Conservation (phyloP, 2,888 invertebrate species). For the Eueremaeus valkanovi region DNA sequence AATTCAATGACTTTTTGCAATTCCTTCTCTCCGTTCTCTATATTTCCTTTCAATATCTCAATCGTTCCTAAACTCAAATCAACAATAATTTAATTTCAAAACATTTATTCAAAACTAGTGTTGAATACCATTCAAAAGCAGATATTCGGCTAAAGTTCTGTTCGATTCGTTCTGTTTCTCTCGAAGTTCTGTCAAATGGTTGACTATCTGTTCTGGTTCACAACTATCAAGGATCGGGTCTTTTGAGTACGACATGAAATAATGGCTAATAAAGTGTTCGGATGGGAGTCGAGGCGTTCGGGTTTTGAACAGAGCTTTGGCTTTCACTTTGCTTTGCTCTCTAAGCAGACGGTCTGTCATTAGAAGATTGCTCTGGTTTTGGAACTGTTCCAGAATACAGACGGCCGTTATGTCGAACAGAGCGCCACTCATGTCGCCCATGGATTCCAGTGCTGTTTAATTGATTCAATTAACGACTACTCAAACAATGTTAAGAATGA, state of each 20-base stretch:
- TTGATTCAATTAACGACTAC: background rate
- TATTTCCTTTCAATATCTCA: constrained; percentile 40
- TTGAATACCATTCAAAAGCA: constrained; percentile 57
- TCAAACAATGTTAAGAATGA: background rate
- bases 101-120: constrained; percentile 51
- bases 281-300: constrained; percentile 71
- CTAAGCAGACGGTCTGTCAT: constrained; percentile 85
- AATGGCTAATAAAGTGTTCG: constrained; percentile 76
- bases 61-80: constrained; percentile 38
- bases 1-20: constrained; percentile 15
- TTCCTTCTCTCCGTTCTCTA: constrained; percentile 33
- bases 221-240: constrained; percentile 52
- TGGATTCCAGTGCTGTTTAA: constrained; percentile 63
- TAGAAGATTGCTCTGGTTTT: constrained; percentile 70
- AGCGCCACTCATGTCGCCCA: constrained; percentile 61
- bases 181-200: constrained; percentile 57
- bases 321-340: constrained; percentile 58
- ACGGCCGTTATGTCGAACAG: constrained; percentile 77
- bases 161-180: constrained; percentile 48
- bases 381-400: constrained; percentile 83
- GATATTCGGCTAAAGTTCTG: constrained; percentile 52
- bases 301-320: constrained; percentile 49
- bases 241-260: constrained; percentile 78
- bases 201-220: constrained; percentile 58
- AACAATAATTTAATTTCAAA: constrained; percentile 54